phyloP scores from a whole-genome alignment of 2,797 vertebrate species.

The Schizopygopsis malacanthus region DNA sequence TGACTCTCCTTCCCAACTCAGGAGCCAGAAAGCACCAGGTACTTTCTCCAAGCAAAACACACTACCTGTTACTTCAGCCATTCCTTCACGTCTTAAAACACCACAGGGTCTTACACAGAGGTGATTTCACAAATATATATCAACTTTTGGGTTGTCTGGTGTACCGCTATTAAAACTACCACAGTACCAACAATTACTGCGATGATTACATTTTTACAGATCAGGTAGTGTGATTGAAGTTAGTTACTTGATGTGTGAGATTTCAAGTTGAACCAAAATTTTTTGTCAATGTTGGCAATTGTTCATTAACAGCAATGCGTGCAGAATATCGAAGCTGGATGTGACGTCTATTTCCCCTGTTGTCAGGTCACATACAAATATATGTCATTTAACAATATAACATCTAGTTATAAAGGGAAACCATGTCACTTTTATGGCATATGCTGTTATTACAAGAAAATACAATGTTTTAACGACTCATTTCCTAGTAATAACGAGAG shows the following conservation, averaged over 20 bases:
- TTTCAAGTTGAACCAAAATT: background rate
- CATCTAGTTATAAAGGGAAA: background rate
- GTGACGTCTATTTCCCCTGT: background rate
- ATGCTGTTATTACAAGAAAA: too few species aligned
- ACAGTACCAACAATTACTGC: background rate
- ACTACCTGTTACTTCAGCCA: background rate
- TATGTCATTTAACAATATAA: background rate
- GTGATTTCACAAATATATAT: background rate
- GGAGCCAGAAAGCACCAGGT: conserved; percentile 99
- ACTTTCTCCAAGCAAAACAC: conserved; percentile 36
- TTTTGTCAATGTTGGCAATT: background rate
- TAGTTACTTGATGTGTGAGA: background rate
- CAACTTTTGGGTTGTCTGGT: background rate
- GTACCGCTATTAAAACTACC: background rate
- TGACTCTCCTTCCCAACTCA: conserved; percentile 95
- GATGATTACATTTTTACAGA: background rate
- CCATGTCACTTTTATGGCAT: too few species aligned
- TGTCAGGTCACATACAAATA: background rate
- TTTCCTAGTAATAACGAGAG: too few species aligned
- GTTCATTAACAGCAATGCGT: background rate
- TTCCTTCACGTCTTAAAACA: background rate
- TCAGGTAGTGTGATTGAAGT: background rate
- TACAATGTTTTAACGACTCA: too few species aligned
- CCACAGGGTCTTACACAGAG: background rate
- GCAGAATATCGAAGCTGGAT: background rate